Percentiles rank a stretch among this genome's conserved stretches.
Evolutionary conservation across 2,113 vertebrate genomes (phyloP).

Genomic region (Clinocottus analis): DNA sequence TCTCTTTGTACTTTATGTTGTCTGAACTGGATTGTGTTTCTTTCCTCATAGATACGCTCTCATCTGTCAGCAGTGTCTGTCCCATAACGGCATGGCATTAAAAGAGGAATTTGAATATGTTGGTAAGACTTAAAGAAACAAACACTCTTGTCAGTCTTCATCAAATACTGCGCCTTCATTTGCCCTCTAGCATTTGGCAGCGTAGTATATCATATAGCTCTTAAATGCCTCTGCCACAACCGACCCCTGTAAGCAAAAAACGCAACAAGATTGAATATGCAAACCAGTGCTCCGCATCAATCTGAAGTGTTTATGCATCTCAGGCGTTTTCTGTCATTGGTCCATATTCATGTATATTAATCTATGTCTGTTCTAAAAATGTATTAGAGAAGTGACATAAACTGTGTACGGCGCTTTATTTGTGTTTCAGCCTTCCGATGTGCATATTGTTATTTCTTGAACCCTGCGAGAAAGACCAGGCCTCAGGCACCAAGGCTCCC

Average conservation of each 20-base stretch:
- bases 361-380: slow-evolving; percentile 57
- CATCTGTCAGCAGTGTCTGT: slow-evolving; percentile 98
- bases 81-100: slow-evolving; percentile 99
- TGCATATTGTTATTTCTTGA: slow-evolving; percentile 98
- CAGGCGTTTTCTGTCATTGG: slow-evolving; percentile 64
- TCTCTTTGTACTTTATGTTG: slow-evolving; percentile 8
- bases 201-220: slow-evolving; percentile 79
- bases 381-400: slow-evolving; percentile 43
- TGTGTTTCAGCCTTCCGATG: slow-evolving; percentile 92
- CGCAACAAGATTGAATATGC: slow-evolving; percentile 78
- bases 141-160: slow-evolving; percentile 75
- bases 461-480: slow-evolving; percentile 95
- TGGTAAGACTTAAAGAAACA: slow-evolving; percentile 88
- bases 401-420: slow-evolving; percentile 41
- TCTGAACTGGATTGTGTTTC: slow-evolving; percentile 55
- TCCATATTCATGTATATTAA: slow-evolving; percentile 79
- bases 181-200: slow-evolving; percentile 82
- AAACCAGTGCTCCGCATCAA: slow-evolving; percentile 75
- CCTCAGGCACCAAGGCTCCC: slow-evolving; percentile 92
- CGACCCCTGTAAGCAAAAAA: slow-evolving; percentile 77
- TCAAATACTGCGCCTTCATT: slow-evolving; percentile 77
- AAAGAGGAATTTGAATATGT: slow-evolving; percentile 99
- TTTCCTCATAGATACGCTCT: slow-evolving; percentile 91
- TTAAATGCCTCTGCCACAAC: slow-evolving; percentile 77
- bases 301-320: slow-evolving; percentile 78